A percentile compares a stretch with the other conserved stretches of the same genome.
phyloP scores from a whole-genome alignment of 2,113 vertebrate species.

The Herpetotheres cachinnans region DNA sequence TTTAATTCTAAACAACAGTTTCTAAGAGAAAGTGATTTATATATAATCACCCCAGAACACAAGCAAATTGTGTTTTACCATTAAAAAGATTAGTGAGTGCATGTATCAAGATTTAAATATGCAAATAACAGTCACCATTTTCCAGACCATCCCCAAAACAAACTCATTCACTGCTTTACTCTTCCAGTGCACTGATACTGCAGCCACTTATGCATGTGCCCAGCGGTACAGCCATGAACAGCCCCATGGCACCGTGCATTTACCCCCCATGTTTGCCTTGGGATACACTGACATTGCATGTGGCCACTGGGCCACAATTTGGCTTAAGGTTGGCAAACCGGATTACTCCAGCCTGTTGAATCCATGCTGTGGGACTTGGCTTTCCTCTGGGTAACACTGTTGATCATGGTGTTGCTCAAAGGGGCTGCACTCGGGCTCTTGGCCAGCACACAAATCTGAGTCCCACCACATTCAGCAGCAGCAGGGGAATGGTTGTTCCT shows the following conservation, averaged over 20 bases:
- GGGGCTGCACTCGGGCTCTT: background rate
- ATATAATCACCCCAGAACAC: background rate
- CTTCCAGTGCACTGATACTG: background rate
- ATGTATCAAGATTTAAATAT: background rate
- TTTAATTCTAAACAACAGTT: background rate
- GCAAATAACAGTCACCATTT: background rate
- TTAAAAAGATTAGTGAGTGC: background rate
- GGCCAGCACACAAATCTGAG: background rate
- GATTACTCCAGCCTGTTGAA: background rate
- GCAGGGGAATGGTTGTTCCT: background rate
- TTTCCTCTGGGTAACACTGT: background rate
- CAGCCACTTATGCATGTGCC: background rate
- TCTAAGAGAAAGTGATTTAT: background rate
- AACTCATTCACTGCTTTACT: background rate
- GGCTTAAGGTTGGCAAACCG: background rate
- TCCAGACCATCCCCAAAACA: background rate
- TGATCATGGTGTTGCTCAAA: accelerated
- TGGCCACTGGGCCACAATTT: background rate
- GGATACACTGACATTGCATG: background rate
- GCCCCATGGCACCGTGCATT: background rate
- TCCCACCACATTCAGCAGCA: background rate
- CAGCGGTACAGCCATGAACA: background rate
- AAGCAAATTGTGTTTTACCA: background rate
- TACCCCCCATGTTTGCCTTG: accelerated
- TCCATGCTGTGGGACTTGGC: background rate